phyloP scores from a whole-genome alignment of 1,140 invertebrate genomes.

The Prorops nasuta region DNA sequence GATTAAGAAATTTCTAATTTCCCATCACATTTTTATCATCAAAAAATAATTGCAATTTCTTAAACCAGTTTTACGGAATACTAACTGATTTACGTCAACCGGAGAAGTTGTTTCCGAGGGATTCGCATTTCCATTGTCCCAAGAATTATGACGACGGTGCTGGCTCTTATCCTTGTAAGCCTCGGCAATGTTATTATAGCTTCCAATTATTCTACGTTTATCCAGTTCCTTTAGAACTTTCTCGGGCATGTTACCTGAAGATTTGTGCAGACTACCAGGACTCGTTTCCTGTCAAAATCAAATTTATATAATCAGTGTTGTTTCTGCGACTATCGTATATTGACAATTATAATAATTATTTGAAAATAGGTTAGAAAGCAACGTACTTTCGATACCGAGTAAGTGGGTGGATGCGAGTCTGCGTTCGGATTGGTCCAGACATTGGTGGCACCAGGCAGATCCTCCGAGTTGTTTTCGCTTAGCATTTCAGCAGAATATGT shows the following conservation, averaged over 20 bases:
- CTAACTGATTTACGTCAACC: slow-evolving; percentile 31
- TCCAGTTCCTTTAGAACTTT: slow-evolving; percentile 62
- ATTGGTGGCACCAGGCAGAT: slow-evolving; percentile 57
- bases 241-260: slow-evolving; percentile 50
- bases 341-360: background rate
- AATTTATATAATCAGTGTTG: slow-evolving; percentile 11
- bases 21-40: background rate
- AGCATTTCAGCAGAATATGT: slow-evolving; percentile 66
- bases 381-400: slow-evolving; percentile 24
- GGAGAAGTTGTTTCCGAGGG: slow-evolving; percentile 33
- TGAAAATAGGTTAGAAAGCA: background rate
- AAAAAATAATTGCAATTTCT: background rate
- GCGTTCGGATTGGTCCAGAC: slow-evolving; percentile 71
- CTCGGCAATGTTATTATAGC: slow-evolving; percentile 49
- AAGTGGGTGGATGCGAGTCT: slow-evolving; percentile 41
- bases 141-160: slow-evolving; percentile 50
- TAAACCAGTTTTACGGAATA: background rate
- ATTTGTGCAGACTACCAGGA: slow-evolving; percentile 15
- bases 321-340: background rate
- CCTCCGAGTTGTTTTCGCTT: slow-evolving; percentile 46
- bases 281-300: slow-evolving; percentile 12
- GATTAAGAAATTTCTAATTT: no score
- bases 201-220: slow-evolving; percentile 59
- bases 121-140: slow-evolving; percentile 49
- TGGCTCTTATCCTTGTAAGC: slow-evolving; percentile 50